Evolutionary conservation across 2,888 invertebrate species (phyloP), one percentile per base, ranked within the genome.

Genomic region (Tricholauxania praeusta): DNA sequence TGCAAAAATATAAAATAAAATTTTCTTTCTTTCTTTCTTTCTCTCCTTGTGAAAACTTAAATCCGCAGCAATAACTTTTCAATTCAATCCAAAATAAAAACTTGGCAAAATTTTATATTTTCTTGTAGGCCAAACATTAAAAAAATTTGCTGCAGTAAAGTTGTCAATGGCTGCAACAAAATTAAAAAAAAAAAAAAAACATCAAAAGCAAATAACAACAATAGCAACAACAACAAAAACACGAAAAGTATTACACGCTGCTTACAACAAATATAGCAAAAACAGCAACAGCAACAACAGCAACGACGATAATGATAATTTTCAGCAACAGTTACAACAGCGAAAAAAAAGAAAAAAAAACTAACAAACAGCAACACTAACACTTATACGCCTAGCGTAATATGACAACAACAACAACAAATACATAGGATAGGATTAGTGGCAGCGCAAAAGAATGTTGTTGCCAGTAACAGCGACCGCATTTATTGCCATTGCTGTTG

Each of bases 191-290:
- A 57, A 53, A 68, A 63, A 28, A 78, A 60, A 76, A 76, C 79
- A 79, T 77, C 75, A 79, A 77, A 77, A 72, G 76, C 79, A 75
- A 79, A 73, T 57, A 71, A 62, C 63, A 60, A n/a, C 15, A 28
- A 8, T 8, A 57, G 59, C 57, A 57, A 68, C 57, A 68, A 57
- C 47, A 68, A 57, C 6, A 59, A 22, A 52, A 12, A 49, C 39
- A 39, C 28, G 17, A 32, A 55, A 66, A 39, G 55, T 55, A 55
- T 55, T 67, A 39, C 67, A 55, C 32, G 67, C 51, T 49, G 51
- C 22, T 64, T 51, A 51, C 64, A 64, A 49, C 22, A 64, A 64
- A 64, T 64, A 64, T 49, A 64, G 64, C 64, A 51, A 64, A 66
- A 39, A 14, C n/a, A n/a, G n/a, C n/a, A 49, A 15, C 72, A 66